Percentiles rank a stretch among this genome's conserved stretches.
phyloP scores from a whole-genome alignment of 2,888 invertebrate species.

The Cerceris ruficornis region DNA sequence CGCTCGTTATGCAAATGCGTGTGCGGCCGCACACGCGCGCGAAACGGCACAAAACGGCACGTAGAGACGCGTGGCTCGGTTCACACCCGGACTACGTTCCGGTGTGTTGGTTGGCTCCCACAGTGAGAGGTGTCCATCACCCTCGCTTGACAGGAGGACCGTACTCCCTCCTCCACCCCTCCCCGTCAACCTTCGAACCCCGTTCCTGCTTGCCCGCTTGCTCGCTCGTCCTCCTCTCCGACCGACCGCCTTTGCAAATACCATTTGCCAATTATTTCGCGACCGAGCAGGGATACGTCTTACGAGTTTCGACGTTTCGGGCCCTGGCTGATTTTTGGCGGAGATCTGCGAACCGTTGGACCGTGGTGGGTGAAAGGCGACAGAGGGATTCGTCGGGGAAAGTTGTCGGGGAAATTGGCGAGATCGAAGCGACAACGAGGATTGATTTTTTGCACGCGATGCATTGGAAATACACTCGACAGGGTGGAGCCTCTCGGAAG shows the following conservation, averaged over 20 bases:
- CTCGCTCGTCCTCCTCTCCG: slow-evolving; percentile 17
- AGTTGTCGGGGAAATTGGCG: too few species aligned
- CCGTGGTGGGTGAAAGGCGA: too few species aligned
- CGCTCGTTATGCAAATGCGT: background rate
- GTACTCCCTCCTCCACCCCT: slow-evolving; percentile 66
- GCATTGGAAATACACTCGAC: too few species aligned
- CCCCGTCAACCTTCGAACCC: slow-evolving; percentile 19
- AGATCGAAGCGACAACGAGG: too few species aligned
- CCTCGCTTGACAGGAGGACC: slow-evolving; percentile 80
- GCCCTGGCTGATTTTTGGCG: too few species aligned
- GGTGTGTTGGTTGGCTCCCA: slow-evolving; percentile 71
- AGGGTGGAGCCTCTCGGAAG: too few species aligned
- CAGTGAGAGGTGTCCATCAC: slow-evolving; percentile 80
- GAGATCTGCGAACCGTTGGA: too few species aligned
- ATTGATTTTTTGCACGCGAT: too few species aligned
- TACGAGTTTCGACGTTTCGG: too few species aligned
- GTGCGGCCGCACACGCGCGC: background rate
- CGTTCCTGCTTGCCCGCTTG: background rate
- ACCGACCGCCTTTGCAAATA: slow-evolving; percentile 23
- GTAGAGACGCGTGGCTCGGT: slow-evolving; percentile 6
- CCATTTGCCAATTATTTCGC: too few species aligned
- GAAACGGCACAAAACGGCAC: background rate
- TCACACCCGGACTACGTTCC: slow-evolving; percentile 27
- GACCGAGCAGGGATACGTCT: too few species aligned
- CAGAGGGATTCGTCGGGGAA: too few species aligned